Conservation (phyloP, 1,140 invertebrate species). For the Parapsyche elsis region DNA sequence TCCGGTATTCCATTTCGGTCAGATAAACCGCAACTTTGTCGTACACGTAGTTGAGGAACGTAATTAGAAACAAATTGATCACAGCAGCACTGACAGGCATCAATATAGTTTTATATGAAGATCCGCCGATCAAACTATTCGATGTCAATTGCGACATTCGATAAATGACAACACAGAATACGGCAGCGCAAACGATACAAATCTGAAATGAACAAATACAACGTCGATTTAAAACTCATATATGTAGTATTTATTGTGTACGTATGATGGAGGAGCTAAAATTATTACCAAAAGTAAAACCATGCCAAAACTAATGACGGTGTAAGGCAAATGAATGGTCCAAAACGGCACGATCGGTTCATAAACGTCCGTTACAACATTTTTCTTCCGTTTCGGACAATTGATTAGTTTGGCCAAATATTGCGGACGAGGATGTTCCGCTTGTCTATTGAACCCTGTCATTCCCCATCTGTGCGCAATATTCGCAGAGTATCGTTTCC, state of each 20-base stretch:
- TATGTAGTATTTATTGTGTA: neutral
- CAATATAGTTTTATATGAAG: conserved; percentile 34
- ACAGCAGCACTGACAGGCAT: conserved; percentile 50
- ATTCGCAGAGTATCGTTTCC: conserved; percentile 93
- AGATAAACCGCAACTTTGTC: conserved; percentile 66
- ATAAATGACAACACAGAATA: conserved; percentile 50
- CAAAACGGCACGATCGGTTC: conserved; percentile 52
- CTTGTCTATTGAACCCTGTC: conserved; percentile 85
- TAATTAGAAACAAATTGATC: conserved; percentile 49
- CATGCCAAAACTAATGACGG: conserved; percentile 47
- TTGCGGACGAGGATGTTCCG: conserved; percentile 86
- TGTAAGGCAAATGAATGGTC: conserved; percentile 49
- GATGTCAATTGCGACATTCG: conserved; percentile 52
- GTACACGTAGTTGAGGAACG: conserved; percentile 59
- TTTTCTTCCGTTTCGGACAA: conserved; percentile 47
- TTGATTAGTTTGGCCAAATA: conserved; percentile 50
- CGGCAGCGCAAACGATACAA: conserved; percentile 37
- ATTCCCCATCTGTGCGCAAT: conserved; percentile 93
- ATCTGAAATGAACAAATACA: conserved; percentile 39
- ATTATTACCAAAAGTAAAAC: conserved; percentile 50
- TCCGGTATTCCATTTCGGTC: conserved; percentile 84
- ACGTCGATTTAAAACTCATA: conserved; percentile 22
- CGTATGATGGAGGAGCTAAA: neutral
- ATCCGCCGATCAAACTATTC: conserved; percentile 44
- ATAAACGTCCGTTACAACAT: conserved; percentile 48